Evolutionary conservation across 2,888 invertebrate genomes (phyloP), one percentile per base, ranked within the genome.

Genomic region (Junonia oenone): DNA sequence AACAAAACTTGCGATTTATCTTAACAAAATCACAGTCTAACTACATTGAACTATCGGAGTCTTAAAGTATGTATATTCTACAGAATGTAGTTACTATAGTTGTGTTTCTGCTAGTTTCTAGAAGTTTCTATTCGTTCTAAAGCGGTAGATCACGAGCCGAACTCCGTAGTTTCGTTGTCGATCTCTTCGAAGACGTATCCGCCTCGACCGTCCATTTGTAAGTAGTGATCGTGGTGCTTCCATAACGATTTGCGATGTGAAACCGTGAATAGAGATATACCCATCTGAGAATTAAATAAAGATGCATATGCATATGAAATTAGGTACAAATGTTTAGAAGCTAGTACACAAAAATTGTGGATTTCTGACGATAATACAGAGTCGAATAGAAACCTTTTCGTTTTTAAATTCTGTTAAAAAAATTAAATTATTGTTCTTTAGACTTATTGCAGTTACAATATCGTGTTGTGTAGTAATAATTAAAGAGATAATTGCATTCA

Each of bases 221-320:
- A 91, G 75, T 95, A 98, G 84, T 95, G 98, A 91, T 99, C 98
- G 84, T 99, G 99, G 82, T 99, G 98, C 77, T 94, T 95, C 99
- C 99, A 98, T n/a, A 99, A 90, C 0, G 98, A 98, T 78, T 98
- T 97, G 65, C 99, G 93, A 82, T 99, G 99, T 0, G 98, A 98
- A 26, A 99, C 99, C 0, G 99, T 99, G 83, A 99, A 97, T 29
- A 99, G 90, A 0, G 99, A 98, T 75, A 99, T 99, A 55, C 94
- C 94, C 68, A 92, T 93, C 86, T 92, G 80, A 48, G 33, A 38
- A 50, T 45, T 45, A 17, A 27, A 14, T 19, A n/a, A 48, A 14
- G 38, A n/a, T n/a, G n/a, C n/a, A n/a, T n/a, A n/a, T n/a, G n/a
- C n/a, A n/a, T n/a, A n/a, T n/a, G n/a, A n/a, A n/a, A n/a, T n/a